phyloP scores from a whole-genome alignment of 1,140 invertebrate species.

The Drosophila pandora region DNA sequence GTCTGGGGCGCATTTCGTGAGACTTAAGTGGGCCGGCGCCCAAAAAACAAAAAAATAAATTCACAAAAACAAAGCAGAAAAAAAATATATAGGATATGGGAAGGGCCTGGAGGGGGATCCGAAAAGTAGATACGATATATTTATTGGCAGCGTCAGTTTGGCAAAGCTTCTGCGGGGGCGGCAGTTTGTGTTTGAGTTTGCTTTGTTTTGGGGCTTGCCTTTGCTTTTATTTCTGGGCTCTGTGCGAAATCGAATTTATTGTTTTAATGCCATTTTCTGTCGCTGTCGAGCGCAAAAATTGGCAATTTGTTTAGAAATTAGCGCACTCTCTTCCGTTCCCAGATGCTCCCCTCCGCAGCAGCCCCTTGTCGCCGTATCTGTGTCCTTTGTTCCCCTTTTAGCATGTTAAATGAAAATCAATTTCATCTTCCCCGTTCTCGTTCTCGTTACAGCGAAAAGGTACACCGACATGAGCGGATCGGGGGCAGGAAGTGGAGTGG shows the following conservation, averaged over 20 bases:
- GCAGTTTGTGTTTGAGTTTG: slow-evolving; percentile 45
- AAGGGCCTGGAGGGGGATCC: slow-evolving; percentile 13
- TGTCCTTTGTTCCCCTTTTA: slow-evolving; percentile 28
- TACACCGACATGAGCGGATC: slow-evolving; percentile 24
- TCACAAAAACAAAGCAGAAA: slow-evolving; percentile 11
- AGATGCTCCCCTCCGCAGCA: neutral
- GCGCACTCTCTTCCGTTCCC: slow-evolving; percentile 50
- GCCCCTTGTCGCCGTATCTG: too few species aligned
- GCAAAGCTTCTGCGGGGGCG: slow-evolving; percentile 39
- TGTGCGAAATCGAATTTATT: slow-evolving; percentile 77
- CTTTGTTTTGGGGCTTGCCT: slow-evolving; percentile 34
- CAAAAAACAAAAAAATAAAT: slow-evolving; percentile 32
- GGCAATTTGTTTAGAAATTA: slow-evolving; percentile 81
- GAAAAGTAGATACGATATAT: slow-evolving; percentile 70
- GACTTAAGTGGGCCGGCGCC: slow-evolving; percentile 74
- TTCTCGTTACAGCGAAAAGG: slow-evolving; percentile 34
- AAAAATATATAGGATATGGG: neutral
- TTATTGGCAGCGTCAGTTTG: slow-evolving; percentile 69
- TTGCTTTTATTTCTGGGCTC: slow-evolving; percentile 25
- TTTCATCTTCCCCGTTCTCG: slow-evolving; percentile 32
- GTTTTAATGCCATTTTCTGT: slow-evolving; percentile 79
- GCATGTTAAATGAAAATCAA: slow-evolving; percentile 77
- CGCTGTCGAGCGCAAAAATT: slow-evolving; percentile 72
- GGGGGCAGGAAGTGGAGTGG: slow-evolving; percentile 11
- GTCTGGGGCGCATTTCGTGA: slow-evolving; percentile 70